Evolutionary conservation across 2,113 vertebrate genomes (phyloP), one percentile per base, ranked within the genome.

Genomic region (Anarrhichthys ocellatus): DNA sequence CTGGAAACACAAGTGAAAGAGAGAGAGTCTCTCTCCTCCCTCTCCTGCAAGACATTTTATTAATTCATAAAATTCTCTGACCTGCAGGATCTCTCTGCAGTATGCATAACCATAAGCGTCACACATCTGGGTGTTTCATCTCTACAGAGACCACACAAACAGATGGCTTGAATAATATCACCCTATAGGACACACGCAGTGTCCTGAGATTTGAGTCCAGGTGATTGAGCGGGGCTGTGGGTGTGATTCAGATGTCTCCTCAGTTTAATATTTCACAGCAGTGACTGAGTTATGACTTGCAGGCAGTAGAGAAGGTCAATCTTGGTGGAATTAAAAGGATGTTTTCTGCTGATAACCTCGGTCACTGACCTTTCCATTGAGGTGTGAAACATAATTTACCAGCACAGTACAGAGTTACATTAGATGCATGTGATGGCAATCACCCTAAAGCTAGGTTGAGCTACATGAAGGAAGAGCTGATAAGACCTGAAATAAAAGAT

Each of bases 241-340:
- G 68, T 69, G 61, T 63, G 73, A 64, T 32, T 83, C 78, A 72
- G 81, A 70, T 62, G 63, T 80, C 76, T 63, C 76, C 48, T 17
- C 56, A 54, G 72, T 52, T 61, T 42, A 86, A 73, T 87, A 85
- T 90, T 82, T 86, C 78, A 76, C 82, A 85, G 62, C 1, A 18
- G 38, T 56, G 63, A 42, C 68, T 83, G 85, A 87, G 63, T 81
- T 85, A 77, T 82, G 64, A 70, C 58, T 27, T 15, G 20, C 48
- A 76, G 65, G 46, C 20, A 40, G 66, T n/a, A 38, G 50, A 59
- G 85, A 86, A 82, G 82, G 80, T 88, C 82, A 62, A 64, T 40
- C 44, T 20, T 61, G 62, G 9, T 27, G 46, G 38, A 75, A 58
- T 86, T 81, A 32, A 72, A 62, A 79, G 48, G 74, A 48, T 34